Evolutionary conservation across 2,888 invertebrate genomes (phyloP).

Genomic region (Syrista parreyssii): DNA sequence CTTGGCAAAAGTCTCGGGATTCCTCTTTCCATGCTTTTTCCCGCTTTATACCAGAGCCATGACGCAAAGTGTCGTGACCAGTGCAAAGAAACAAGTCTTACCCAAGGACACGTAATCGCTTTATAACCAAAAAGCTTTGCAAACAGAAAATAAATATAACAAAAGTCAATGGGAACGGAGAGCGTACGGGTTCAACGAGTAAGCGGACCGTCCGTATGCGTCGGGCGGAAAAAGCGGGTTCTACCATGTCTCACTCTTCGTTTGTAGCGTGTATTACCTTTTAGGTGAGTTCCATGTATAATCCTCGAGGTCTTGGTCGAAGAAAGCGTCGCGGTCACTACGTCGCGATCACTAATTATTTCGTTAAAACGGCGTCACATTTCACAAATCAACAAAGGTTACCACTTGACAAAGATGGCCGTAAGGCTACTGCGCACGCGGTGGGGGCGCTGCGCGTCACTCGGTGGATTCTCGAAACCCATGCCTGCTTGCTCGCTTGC

Average conservation of each 20-base stretch:
- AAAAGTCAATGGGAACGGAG: conserved; percentile 14
- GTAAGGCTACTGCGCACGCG: conserved; percentile 46
- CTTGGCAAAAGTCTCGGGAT: conserved; percentile 44
- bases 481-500: conserved; percentile 4
- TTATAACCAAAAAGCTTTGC: not conserved
- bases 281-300: conserved; percentile 22
- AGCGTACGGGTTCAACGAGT: conserved; percentile 17
- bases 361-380: conserved; percentile 61
- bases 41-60: not conserved
- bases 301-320: conserved; percentile 19
- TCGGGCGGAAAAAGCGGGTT: conserved; percentile 23
- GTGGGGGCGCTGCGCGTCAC: conserved; percentile 52
- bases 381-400: conserved; percentile 67
- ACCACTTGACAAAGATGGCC: conserved; percentile 67
- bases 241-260: not conserved
- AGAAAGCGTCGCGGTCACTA: conserved; percentile 37
- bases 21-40: conserved; percentile 20
- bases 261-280: conserved; percentile 28
- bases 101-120: not conserved
- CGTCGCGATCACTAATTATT: conserved; percentile 54
- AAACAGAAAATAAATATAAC: not conserved
- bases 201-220: conserved; percentile 33
- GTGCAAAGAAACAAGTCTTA: not conserved
- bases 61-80: not conserved
- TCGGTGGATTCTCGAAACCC: conserved; percentile 28